Percentiles rank a stretch among this genome's conserved stretches.
Evolutionary conservation across 2,113 vertebrate genomes (phyloP).

Genomic region (Nothobranchius furzeri): DNA sequence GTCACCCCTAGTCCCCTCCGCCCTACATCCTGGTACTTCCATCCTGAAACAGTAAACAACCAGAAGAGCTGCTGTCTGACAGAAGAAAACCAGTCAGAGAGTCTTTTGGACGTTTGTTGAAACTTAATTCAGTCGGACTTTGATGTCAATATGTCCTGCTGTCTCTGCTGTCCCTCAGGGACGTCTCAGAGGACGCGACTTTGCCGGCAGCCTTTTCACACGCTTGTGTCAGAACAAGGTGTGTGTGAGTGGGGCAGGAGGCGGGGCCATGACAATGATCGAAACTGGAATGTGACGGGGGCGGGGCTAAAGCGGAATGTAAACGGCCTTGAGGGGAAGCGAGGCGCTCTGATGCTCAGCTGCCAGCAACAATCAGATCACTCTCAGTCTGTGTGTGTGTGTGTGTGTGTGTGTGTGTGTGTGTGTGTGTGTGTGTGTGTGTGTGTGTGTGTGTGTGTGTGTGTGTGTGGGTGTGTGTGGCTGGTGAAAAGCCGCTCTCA

Average conservation of each 20-base stretch:
- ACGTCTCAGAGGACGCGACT: neutral
- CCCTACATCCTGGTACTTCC: too few relatives aligned
- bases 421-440: constrained; percentile 7
- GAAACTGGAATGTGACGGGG: constrained; percentile 1
- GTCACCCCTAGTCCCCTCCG: too few relatives aligned
- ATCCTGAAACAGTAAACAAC: neutral
- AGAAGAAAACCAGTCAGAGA: neutral
- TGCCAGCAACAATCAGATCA: constrained; percentile 34
- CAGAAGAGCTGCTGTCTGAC: neutral
- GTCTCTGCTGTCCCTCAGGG: neutral
- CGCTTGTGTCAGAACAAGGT: neutral
- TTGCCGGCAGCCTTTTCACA: neutral
- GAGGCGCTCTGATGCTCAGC: constrained; percentile 21
- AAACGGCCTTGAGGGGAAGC: constrained; percentile 5
- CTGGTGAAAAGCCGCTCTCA: constrained; percentile 9
- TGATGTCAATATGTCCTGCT: neutral
- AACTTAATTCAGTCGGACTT: neutral
- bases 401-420: constrained; percentile 8
- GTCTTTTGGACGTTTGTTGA: neutral
- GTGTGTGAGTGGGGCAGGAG: neutral
- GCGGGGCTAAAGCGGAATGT: neutral
- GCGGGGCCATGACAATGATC: neutral
- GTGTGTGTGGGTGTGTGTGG: constrained; percentile 9
- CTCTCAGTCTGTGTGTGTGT: neutral
- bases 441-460: neutral